Percentiles rank a stretch among this genome's conserved stretches.
Conservation (phyloP, 1,140 invertebrate species). For the Magallana gigas region DNA sequence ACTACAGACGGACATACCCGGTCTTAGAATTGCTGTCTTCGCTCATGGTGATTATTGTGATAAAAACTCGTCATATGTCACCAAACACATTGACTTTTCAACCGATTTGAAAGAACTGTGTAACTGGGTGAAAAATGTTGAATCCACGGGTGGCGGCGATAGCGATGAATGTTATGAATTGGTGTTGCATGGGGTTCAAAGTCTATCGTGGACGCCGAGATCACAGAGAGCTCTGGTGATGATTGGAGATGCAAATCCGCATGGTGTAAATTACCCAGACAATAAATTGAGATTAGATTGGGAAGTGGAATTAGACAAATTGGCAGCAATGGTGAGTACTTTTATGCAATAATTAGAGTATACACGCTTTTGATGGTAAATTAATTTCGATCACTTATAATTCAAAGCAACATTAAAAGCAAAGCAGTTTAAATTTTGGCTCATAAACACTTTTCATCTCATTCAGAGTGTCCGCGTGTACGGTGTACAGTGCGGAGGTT, state of each 20-base stretch:
- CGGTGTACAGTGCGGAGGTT: slow-evolving; percentile 53
- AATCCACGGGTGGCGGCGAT: slow-evolving; percentile 62
- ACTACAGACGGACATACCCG: slow-evolving; percentile 63
- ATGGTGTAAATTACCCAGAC: slow-evolving; percentile 60
- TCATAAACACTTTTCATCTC: background rate
- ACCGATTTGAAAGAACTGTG: slow-evolving; percentile 59
- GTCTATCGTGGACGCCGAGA: slow-evolving; percentile 67
- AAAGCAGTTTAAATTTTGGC: too few relatives aligned
- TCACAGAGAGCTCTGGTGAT: slow-evolving; percentile 67
- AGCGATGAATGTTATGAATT: slow-evolving; percentile 72
- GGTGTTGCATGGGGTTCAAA: slow-evolving; percentile 67
- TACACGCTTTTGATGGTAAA: background rate
- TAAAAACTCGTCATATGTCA: slow-evolving; percentile 61
- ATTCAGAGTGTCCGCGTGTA: slow-evolving; percentile 63
- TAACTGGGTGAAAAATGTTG: slow-evolving; percentile 64
- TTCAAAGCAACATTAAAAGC: too few relatives aligned
- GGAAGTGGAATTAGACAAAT: slow-evolving; percentile 63
- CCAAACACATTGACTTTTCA: slow-evolving; percentile 68
- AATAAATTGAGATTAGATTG: slow-evolving; percentile 69
- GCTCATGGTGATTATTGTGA: slow-evolving; percentile 72
- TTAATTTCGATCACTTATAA: too few relatives aligned
- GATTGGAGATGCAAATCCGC: slow-evolving; percentile 70
- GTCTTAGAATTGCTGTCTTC: slow-evolving; percentile 63
- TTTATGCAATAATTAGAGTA: too few relatives aligned
- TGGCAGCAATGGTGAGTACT: slow-evolving; percentile 53